Evolutionary conservation across 2,113 vertebrate species (phyloP).

Genomic region (Oncorhynchus keta): DNA sequence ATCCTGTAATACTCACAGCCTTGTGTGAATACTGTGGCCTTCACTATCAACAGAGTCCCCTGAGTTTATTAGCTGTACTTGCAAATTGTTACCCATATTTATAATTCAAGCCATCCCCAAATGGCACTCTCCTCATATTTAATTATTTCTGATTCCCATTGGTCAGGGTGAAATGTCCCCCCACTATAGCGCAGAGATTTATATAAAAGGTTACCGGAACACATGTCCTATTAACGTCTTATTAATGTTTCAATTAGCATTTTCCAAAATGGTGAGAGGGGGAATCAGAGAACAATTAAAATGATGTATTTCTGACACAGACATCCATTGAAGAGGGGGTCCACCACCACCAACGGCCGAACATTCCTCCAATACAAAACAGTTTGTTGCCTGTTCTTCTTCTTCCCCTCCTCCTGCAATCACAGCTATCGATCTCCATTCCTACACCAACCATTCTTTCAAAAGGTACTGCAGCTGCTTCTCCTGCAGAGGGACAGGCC

Average conservation of each 20-base stretch:
- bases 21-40: conserved; percentile 8
- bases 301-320: conserved; percentile 69
- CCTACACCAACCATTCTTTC: conserved; percentile 73
- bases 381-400: conserved; percentile 50
- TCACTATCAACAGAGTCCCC: conserved; percentile 19
- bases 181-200: conserved; percentile 65
- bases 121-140: conserved; percentile 51
- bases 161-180: conserved; percentile 57
- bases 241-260: conserved; percentile 75
- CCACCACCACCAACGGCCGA: conserved; percentile 4
- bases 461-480: conserved; percentile 73
- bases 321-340: conserved; percentile 33
- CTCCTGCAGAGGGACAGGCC: conserved; percentile 31
- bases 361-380: conserved; percentile 65
- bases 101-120: conserved; percentile 44
- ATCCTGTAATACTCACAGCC: neutral
- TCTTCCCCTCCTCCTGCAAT: conserved; percentile 40
- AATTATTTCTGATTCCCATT: conserved; percentile 61
- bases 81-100: conserved; percentile 32
- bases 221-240: conserved; percentile 66
- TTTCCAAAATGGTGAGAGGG: conserved; percentile 55
- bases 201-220: conserved; percentile 76
- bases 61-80: conserved; percentile 39
- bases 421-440: conserved; percentile 66
- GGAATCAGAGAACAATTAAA: conserved; percentile 69